Evolutionary conservation across 2,113 vertebrate species (phyloP).

Genomic region (Lipotes vexillifer): DNA sequence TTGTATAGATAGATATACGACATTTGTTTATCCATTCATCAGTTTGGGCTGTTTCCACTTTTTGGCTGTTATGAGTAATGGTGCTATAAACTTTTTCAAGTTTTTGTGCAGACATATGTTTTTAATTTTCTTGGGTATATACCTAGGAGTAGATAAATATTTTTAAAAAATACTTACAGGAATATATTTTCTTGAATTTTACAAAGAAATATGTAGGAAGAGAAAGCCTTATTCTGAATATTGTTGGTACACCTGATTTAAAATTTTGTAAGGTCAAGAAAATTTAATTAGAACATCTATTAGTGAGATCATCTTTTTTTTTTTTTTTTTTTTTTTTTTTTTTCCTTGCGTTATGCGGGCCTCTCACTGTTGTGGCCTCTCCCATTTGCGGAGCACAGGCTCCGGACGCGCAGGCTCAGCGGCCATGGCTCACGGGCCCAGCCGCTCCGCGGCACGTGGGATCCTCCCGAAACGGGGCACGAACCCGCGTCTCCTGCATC

Average conservation of each 20-base stretch:
- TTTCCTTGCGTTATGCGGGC: too few relatives aligned
- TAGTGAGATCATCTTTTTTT: neutral
- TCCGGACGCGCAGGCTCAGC: too few relatives aligned
- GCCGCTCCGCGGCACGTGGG: too few relatives aligned
- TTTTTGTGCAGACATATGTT: neutral
- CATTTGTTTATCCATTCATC: neutral
- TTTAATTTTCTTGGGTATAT: neutral
- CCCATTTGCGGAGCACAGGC: too few relatives aligned
- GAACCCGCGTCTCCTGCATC: too few relatives aligned
- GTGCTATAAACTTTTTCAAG: neutral
- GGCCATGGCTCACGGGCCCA: too few relatives aligned
- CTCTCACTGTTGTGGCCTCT: too few relatives aligned
- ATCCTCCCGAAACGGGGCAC: too few relatives aligned
- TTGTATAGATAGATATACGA: neutral
- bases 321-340: too few relatives aligned
- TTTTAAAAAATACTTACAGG: neutral
- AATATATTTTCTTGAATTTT: conserved; percentile 19
- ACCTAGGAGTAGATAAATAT: neutral
- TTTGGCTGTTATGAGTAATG: neutral
- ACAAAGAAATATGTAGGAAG: neutral
- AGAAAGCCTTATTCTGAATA: conserved; percentile 12
- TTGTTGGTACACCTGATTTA: neutral
- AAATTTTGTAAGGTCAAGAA: neutral
- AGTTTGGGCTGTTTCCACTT: neutral
- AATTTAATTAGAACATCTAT: neutral